Percentiles rank a stretch among this genome's conserved stretches.
phyloP scores from a whole-genome alignment of 1,140 invertebrate genomes.

The Lucilia cuprina region DNA sequence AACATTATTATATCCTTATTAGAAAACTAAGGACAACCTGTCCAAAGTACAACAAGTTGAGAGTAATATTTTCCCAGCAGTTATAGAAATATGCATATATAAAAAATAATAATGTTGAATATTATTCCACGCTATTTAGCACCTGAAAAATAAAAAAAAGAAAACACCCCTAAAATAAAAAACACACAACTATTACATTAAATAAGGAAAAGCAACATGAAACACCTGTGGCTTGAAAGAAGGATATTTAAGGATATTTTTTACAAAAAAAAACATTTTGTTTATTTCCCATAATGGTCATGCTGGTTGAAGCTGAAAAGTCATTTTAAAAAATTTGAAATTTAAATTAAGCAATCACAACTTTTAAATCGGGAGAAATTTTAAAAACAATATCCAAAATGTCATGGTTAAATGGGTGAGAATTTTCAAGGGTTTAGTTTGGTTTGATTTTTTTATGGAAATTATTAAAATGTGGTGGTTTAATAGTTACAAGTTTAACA shows the following conservation, averaged over 20 bases:
- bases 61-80: background rate
- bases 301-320: background rate
- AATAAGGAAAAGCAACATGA: background rate
- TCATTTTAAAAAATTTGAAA: background rate
- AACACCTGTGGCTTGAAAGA: conserved; percentile 9
- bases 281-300: background rate
- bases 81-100: too few relatives aligned
- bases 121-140: conserved; percentile 29
- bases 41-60: background rate
- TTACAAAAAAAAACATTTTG: too few relatives aligned
- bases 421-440: background rate
- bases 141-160: conserved; percentile 13
- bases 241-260: background rate
- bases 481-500: too few relatives aligned
- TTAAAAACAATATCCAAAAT: background rate
- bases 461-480: too few relatives aligned
- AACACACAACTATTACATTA: background rate
- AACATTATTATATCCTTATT: background rate
- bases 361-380: background rate
- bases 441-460: background rate
- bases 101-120: background rate
- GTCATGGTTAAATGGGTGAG: background rate
- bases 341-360: too few relatives aligned
- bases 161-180: background rate
- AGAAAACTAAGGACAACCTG: background rate